These are phyloP conservation scores for Scaptomyza cyrtandrae DNA, from an alignment of 2,888 invertebrate species.

Conservation along the genomic window DNA sequence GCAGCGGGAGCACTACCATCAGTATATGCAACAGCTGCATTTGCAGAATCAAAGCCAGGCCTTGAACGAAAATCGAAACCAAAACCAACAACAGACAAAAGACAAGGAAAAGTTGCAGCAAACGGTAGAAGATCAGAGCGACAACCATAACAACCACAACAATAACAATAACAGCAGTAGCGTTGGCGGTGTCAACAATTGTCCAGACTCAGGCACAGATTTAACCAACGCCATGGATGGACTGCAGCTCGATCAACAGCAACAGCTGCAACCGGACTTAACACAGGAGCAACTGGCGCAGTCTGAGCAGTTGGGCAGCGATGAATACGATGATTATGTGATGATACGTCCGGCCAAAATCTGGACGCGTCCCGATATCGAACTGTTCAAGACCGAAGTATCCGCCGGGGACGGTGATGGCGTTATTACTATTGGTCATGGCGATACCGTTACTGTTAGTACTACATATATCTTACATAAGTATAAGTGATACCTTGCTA, in stretches of 20 bases:
- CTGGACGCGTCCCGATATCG: constrained; percentile 96
- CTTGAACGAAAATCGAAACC: constrained; percentile 18
- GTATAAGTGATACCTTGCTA: neutral
- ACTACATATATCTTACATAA: neutral
- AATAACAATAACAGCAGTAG: constrained; percentile 9
- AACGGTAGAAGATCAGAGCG: constrained; percentile 10
- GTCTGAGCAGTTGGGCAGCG: constrained; percentile 40
- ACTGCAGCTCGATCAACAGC: constrained; percentile 51
- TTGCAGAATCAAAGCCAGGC: constrained; percentile 74
- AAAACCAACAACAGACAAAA: constrained; percentile 31
- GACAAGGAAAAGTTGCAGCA: constrained; percentile 17
- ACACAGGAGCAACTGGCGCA: constrained; percentile 44
- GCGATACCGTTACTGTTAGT: constrained; percentile 96
- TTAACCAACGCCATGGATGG: constrained; percentile 48
- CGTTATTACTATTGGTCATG: constrained; percentile 96
- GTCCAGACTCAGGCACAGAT: constrained; percentile 18
- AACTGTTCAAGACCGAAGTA: constrained; percentile 95
- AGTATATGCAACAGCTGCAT: constrained; percentile 98
- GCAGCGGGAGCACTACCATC: constrained; percentile 99
- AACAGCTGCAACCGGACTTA: constrained; percentile 5
- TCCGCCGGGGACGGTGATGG: constrained; percentile 92
- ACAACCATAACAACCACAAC: constrained; percentile 28
- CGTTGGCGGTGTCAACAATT: constrained; percentile 22
- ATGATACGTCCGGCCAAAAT: constrained; percentile 92
- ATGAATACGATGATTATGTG: constrained; percentile 84